phyloP scores from a whole-genome alignment of 1,140 invertebrate genomes.

The Aphelenchoides fujianensis region DNA sequence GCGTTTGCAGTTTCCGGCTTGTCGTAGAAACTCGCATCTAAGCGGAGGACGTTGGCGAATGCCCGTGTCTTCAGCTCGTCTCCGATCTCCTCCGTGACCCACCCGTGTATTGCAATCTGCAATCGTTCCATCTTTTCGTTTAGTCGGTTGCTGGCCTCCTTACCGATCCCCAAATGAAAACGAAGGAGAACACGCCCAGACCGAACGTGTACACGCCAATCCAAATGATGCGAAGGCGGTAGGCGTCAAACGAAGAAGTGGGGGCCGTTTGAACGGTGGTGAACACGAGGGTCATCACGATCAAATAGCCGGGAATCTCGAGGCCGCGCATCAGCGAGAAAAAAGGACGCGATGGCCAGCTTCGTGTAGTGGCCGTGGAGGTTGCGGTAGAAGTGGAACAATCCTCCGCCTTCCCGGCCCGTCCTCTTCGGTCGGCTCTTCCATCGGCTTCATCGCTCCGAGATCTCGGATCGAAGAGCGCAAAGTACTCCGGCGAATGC shows the following conservation, averaged over 20 bases:
- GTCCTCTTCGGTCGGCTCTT: not conserved
- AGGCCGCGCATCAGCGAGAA: too few relatives aligned
- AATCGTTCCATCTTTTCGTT: too few relatives aligned
- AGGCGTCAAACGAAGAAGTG: not conserved
- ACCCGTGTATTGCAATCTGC: slow-evolving; percentile 14
- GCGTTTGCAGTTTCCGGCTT: slow-evolving; percentile 27
- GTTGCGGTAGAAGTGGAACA: too few relatives aligned
- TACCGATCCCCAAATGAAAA: slow-evolving; percentile 7
- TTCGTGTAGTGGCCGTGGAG: too few relatives aligned
- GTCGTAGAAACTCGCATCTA: slow-evolving; percentile 67
- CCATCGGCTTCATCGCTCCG: not conserved
- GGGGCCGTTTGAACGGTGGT: not conserved
- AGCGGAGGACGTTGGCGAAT: slow-evolving; percentile 63
- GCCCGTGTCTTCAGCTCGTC: slow-evolving; percentile 30
- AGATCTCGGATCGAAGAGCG: not conserved
- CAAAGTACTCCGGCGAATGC: too few relatives aligned
- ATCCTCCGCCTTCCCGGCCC: not conserved
- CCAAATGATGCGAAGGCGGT: not conserved
- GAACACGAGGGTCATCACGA: not conserved
- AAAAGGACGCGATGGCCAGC: too few relatives aligned
- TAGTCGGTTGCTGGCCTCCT: too few relatives aligned
- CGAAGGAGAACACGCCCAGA: slow-evolving; percentile 12
- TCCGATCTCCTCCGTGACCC: slow-evolving; percentile 36
- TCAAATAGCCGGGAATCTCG: too few relatives aligned
- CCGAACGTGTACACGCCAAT: not conserved